A percentile compares a stretch with the other conserved stretches of the same genome.
phyloP scores from a whole-genome alignment of 2,113 vertebrate genomes.

The Aspidoscelis tigris region DNA sequence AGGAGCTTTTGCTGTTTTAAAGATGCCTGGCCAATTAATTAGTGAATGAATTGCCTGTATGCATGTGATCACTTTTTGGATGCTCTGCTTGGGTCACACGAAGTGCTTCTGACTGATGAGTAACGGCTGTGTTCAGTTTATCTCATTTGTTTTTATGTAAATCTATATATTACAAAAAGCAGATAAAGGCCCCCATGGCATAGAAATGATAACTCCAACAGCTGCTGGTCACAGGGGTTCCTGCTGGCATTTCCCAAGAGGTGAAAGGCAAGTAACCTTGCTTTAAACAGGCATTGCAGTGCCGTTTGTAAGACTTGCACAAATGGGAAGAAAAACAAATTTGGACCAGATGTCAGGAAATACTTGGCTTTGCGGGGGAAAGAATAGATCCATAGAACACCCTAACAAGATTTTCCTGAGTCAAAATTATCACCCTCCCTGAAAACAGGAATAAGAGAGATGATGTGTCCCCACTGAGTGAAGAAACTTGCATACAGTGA shows the following conservation, averaged over 20 bases:
- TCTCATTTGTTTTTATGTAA: too few relatives aligned
- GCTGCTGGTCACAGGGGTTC: slow-evolving; percentile 10
- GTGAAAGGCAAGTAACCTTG: slow-evolving; percentile 46
- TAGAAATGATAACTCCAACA: slow-evolving; percentile 39
- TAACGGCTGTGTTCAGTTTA: too few relatives aligned
- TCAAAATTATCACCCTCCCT: slow-evolving; percentile 21
- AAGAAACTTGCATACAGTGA: slow-evolving; percentile 13
- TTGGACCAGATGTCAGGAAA: slow-evolving; percentile 75
- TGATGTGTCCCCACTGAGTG: slow-evolving; percentile 51
- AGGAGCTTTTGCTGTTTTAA: background rate
- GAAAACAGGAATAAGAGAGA: slow-evolving; percentile 21
- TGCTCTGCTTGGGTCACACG: too few relatives aligned
- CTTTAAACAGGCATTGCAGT: slow-evolving; percentile 53
- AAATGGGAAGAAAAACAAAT: slow-evolving; percentile 73
- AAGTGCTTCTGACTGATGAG: too few relatives aligned
- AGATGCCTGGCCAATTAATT: background rate
- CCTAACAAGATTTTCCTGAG: slow-evolving; percentile 46
- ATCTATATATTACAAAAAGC: background rate
- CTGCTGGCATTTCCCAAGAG: slow-evolving; percentile 27
- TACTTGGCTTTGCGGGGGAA: slow-evolving; percentile 56
- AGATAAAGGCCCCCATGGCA: background rate
- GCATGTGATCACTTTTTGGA: too few relatives aligned
- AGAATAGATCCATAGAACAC: slow-evolving; percentile 55
- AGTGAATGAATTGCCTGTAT: background rate
- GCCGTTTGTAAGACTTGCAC: slow-evolving; percentile 38